phyloP scores from a whole-genome alignment of 2,888 invertebrate genomes.

The Drosophila setosimentum region DNA sequence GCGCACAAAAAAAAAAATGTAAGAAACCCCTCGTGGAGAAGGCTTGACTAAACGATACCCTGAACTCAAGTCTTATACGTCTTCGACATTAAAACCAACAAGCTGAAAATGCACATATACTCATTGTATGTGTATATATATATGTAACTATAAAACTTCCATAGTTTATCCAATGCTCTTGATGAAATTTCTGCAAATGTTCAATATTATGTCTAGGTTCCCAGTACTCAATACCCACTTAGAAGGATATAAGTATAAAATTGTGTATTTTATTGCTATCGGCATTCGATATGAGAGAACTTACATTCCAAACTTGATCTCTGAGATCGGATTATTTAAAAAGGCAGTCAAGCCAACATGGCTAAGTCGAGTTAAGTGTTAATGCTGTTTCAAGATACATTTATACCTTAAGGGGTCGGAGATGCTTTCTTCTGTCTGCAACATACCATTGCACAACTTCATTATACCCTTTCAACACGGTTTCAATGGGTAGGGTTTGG shows the following conservation, averaged over 20 bases:
- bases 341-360: neutral
- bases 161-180: too few relatives aligned
- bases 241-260: neutral
- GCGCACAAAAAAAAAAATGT: conserved; percentile 1
- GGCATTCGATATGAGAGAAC: neutral
- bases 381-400: neutral
- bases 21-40: neutral
- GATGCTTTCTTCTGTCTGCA: neutral
- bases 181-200: neutral
- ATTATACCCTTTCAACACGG: neutral
- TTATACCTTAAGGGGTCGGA: neutral
- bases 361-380: neutral
- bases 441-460: neutral
- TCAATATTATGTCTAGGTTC: too few relatives aligned
- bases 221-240: neutral
- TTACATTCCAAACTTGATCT: neutral
- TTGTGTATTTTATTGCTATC: rapidly evolving
- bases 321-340: neutral
- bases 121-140: neutral
- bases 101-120: neutral
- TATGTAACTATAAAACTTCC: neutral
- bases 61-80: neutral
- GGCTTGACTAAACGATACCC: neutral
- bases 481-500: neutral
- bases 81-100: neutral